Evolutionary conservation across 2,888 invertebrate species (phyloP).

Genomic region (Fissipunctia ypsillon): DNA sequence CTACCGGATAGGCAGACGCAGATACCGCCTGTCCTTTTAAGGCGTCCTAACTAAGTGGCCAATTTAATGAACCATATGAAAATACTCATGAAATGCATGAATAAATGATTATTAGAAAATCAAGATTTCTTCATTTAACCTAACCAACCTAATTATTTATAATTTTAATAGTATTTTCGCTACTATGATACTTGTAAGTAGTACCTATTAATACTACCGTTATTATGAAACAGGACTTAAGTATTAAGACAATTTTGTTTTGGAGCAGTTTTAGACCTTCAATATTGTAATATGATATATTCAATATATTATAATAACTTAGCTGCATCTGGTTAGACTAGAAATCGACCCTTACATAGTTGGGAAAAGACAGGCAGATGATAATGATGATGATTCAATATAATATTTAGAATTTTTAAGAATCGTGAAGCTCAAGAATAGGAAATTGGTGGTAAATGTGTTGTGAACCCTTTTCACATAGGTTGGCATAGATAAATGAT

Average conservation of each 20-base stretch:
- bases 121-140: conserved; percentile 9
- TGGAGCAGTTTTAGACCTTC: no score
- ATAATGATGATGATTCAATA: no score
- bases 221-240: no score
- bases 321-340: no score
- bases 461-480: background rate
- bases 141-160: background rate
- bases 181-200: background rate
- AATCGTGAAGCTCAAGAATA: background rate
- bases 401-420: background rate
- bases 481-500: background rate
- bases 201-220: no score
- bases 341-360: no score
- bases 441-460: background rate
- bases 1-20: no score
- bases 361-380: no score
- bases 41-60: background rate
- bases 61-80: background rate
- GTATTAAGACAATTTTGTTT: no score
- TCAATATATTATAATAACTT: no score
- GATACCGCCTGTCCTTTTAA: no score
- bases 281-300: no score
- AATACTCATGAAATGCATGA: conserved; percentile 8
- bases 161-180: background rate
- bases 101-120: conserved; percentile 5